Evolutionary conservation across 2,113 vertebrate genomes (phyloP), one percentile per base, ranked within the genome.

Genomic region (Castor canadensis): DNA sequence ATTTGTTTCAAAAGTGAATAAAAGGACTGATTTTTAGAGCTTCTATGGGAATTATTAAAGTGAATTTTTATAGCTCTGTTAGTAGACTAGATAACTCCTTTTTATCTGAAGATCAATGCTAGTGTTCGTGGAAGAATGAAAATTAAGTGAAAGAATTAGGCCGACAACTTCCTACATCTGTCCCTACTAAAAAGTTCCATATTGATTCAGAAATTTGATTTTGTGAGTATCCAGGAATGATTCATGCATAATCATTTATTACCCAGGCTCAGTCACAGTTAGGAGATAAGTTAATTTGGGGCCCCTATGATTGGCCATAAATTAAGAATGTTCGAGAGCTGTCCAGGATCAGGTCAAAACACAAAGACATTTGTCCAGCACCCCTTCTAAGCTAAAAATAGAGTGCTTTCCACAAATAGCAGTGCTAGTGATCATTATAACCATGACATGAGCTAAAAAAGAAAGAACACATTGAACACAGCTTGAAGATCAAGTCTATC

Each of bases 301-400:
- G 75, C 10, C 43, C 7, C 19, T 69, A 56, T 30, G 67, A 83
- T 56, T 56, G 71, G n/a, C 12, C 30, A 62, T 79, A 85, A 91
- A 83, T 80, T 82, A 89, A 84, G 32, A 82, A 56, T 62, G 28
- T 45, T 20, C 32, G 45, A 93, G 22, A 80, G n/a, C 26, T 76
- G 1, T 73, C 86, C n/a, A 47, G 6, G 9, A 66, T 89, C 26
- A 75, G 15, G 67, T 35, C 49, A 66, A 72, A 80, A 86, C 26
- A 60, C 43, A 43, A 40, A 81, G 62, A 32, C 19, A 6, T 87
- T 89, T 79, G 16, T 47, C 13, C 49, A 91, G 10, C 2, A 16
- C 54, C 10, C 9, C 77, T 60, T 54, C 26, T 52, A 79, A 20
- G 64, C 62, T 93, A 95, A 96, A 96, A 94, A 80, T 71, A 96